Evolutionary conservation across 2,113 vertebrate species (phyloP).

Genomic region (Gorsachius goisagi): DNA sequence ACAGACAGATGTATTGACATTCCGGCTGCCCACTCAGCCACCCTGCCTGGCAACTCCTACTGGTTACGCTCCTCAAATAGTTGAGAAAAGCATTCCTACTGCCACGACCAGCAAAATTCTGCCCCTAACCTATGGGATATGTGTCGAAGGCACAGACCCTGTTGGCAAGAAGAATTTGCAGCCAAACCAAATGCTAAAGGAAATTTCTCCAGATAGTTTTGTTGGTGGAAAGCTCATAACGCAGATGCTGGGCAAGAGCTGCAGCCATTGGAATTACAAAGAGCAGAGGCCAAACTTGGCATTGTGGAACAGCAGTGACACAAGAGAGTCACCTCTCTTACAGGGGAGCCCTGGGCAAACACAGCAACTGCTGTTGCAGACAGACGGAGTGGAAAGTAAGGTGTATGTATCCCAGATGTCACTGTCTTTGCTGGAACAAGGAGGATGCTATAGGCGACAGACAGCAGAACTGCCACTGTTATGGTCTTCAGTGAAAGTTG

Average conservation of each 20-base stretch:
- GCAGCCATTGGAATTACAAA: neutral
- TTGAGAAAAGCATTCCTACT: rapidly evolving
- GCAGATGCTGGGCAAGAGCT: neutral
- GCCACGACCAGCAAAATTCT: rapidly evolving
- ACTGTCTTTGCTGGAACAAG: neutral
- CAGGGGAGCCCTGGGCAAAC: neutral
- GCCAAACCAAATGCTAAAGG: neutral
- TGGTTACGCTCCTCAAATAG: neutral
- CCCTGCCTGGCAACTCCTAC: neutral
- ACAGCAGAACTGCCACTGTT: neutral
- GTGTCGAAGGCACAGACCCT: neutral
- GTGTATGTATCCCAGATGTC: neutral
- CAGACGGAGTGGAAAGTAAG: rapidly evolving
- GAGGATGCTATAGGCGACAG: constrained; percentile 20
- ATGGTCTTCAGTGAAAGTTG: neutral
- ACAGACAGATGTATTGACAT: neutral
- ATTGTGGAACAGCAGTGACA: neutral
- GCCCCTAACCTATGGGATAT: constrained; percentile 43
- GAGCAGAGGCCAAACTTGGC: neutral
- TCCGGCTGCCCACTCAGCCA: neutral
- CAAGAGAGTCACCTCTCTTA: neutral
- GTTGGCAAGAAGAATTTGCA: neutral
- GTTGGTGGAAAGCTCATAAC: neutral
- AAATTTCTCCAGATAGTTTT: neutral
- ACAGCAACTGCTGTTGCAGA: neutral